Conservation (phyloP, 2,113 vertebrate genomes). For the Dasyurus viverrinus region DNA sequence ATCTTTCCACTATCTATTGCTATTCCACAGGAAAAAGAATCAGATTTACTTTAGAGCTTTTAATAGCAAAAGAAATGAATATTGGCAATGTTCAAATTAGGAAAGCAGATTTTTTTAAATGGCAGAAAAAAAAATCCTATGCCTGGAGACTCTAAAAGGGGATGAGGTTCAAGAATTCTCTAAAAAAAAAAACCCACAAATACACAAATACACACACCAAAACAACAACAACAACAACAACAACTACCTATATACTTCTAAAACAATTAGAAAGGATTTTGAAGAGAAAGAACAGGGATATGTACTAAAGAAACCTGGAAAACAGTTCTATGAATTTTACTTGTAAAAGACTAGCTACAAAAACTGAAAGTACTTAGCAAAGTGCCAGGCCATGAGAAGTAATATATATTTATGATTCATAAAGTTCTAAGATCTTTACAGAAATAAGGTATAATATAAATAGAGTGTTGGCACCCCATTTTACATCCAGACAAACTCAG, state of each 20-base stretch:
- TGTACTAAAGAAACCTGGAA: neutral
- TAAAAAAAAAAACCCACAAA: neutral
- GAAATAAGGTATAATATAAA: neutral
- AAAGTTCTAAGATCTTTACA: neutral
- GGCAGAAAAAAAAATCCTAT: neutral
- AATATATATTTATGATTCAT: neutral
- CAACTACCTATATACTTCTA: neutral
- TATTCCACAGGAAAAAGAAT: neutral
- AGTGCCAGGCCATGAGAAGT: neutral
- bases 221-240: too few relatives aligned
- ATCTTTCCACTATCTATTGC: neutral
- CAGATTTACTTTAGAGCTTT: neutral
- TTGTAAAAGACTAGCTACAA: neutral
- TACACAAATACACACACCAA: too few relatives aligned
- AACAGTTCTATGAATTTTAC: neutral
- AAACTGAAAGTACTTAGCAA: neutral
- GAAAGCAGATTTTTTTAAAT: neutral
- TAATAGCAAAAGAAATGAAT: neutral
- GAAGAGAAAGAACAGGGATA: neutral
- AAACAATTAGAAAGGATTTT: neutral
- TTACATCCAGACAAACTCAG: neutral
- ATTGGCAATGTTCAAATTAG: neutral
- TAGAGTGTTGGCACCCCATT: neutral
- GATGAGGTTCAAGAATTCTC: neutral
- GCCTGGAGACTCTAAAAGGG: neutral